phyloP scores from a whole-genome alignment of 1,140 invertebrate genomes.

The Araneus ventricosus region DNA sequence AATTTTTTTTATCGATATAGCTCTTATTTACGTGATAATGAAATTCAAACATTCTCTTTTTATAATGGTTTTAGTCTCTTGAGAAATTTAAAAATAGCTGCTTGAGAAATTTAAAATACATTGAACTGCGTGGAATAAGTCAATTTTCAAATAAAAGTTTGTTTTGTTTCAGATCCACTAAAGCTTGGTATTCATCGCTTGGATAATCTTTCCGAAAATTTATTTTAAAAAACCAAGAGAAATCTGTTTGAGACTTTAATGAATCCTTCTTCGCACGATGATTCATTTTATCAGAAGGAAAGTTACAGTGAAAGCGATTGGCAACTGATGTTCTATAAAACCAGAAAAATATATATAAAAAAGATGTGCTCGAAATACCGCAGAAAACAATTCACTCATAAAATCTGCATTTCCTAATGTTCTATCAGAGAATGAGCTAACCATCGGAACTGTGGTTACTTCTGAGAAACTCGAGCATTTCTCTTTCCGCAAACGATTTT shows the following conservation, averaged over 20 bases:
- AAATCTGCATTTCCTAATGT: constrained; percentile 16
- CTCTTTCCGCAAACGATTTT: constrained; percentile 50
- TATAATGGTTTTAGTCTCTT: too few species aligned
- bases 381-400: constrained; percentile 37
- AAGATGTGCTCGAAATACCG: not conserved
- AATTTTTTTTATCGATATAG: too few species aligned
- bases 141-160: too few species aligned
- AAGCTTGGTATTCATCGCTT: too few species aligned
- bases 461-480: constrained; percentile 29
- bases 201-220: too few species aligned
- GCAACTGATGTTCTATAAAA: not conserved
- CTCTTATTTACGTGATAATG: too few species aligned
- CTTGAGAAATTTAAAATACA: too few species aligned
- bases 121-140: too few species aligned
- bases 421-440: constrained; percentile 25
- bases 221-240: too few species aligned
- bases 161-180: too few species aligned
- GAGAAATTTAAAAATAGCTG: too few species aligned
- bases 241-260: not conserved
- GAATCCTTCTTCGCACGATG: not conserved
- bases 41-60: too few species aligned
- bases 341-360: not conserved
- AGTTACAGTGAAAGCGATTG: not conserved
- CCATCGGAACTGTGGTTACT: constrained; percentile 41
- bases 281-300: not conserved